Evolutionary conservation across 2,113 vertebrate genomes (phyloP).

Genomic region (Nanorana parkeri): DNA sequence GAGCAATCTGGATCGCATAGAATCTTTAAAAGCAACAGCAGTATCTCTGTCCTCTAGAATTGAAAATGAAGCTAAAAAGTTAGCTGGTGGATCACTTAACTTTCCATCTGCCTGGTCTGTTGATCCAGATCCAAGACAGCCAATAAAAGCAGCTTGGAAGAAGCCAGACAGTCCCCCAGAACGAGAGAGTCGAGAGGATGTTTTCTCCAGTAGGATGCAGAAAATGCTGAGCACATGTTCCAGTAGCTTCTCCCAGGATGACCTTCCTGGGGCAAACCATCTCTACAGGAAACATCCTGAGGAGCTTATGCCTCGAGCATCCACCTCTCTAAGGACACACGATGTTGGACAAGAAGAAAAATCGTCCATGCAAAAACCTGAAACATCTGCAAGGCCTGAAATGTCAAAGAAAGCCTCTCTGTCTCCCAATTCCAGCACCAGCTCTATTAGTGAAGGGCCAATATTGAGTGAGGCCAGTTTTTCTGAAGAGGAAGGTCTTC

Average conservation of each 20-base stretch:
- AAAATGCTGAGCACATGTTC: conserved; percentile 75
- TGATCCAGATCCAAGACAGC: conserved; percentile 65
- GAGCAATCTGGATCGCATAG: conserved; percentile 83
- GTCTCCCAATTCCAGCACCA: conserved; percentile 76
- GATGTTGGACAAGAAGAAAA: conserved; percentile 14
- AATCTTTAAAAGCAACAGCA: conserved; percentile 91
- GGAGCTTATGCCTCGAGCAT: conserved; percentile 66
- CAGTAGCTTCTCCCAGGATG: conserved; percentile 77
- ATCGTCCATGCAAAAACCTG: not conserved
- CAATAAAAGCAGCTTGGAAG: conserved; percentile 70
- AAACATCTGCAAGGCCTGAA: conserved; percentile 59
- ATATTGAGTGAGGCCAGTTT: conserved; percentile 86
- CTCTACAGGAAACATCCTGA: conserved; percentile 80
- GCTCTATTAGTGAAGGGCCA: conserved; percentile 91
- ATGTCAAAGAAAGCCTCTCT: conserved; percentile 62
- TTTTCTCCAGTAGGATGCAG: conserved; percentile 77
- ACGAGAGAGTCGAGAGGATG: conserved; percentile 75
- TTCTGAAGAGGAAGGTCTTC: conserved; percentile 76
- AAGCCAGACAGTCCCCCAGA: conserved; percentile 78
- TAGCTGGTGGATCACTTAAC: conserved; percentile 82
- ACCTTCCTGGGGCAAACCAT: conserved; percentile 82
- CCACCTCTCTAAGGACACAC: conserved; percentile 54
- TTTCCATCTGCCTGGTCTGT: conserved; percentile 71
- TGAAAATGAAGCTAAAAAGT: conserved; percentile 88
- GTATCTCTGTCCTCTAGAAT: conserved; percentile 90